Base-by-base conservation (phyloP, 2,888 invertebrate species). In the Smittia aterrima region DNA sequence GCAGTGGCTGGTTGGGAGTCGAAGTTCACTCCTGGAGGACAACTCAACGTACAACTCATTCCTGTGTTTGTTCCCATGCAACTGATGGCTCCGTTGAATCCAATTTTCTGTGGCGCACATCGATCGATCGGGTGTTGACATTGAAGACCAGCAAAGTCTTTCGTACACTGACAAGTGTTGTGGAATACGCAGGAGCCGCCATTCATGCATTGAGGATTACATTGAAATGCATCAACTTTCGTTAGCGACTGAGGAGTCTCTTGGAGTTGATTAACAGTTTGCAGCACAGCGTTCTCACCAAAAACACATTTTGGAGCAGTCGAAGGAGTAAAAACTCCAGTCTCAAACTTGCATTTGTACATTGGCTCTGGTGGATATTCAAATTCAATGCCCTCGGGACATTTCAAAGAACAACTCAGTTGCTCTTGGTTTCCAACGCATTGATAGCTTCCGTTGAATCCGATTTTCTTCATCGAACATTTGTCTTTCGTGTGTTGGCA, bases 161-260 rank as follows among this genome's bases (percentile, higher is more conserved):
- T 84, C 0, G 92, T 88, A 79, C 95, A 96, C 77, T 91, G 89
- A 77, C 95, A 96, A 1, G 87, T 85, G 79, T 94, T 90, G 9
- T 89, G 86, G 0, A 90, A 86, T 0, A 93, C 83, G 79, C 95
- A 96, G n/a, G 86, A 86, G 0, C 95, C 95, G 0, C 91, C 93
- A 79, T 95, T 93, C 75, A 85, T 80, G 79, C 95, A 96, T 0
- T 89, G 85, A 0, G 92, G 93, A 71, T 84, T 81, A 77, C 92
- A 92, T 22, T 86, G 85, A 2, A n/a, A n/a, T n/a, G 90, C 88
- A 87, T 79, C 25, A 81, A 80, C 77, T 76, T 75, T 18, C 13
- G 20, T 58, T 22, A 18, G 22, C 58, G 4, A 3, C 58, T 22
- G 18, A 3, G 22, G 58, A 6, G 4, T 58, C 3, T 13, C 58